Conservation (phyloP, 2,113 vertebrate genomes). For the Bothrops jararaca region DNA sequence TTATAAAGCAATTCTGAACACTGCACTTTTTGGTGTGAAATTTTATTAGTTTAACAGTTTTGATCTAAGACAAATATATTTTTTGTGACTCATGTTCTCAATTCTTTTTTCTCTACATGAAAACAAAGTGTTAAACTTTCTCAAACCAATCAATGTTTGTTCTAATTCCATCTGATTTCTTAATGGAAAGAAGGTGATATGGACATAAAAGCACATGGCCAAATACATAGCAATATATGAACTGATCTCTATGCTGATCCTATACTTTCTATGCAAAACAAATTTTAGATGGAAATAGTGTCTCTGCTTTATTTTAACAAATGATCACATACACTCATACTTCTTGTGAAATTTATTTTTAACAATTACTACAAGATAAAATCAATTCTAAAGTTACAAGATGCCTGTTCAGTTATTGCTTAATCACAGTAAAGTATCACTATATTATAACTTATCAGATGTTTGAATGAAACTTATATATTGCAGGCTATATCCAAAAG, state of each 20-base stretch:
- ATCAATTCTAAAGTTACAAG: not conserved
- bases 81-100: conserved; percentile 69
- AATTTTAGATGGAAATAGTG: conserved; percentile 6
- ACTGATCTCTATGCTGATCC: not conserved
- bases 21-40: conserved; percentile 59
- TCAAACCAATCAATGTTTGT: conserved; percentile 8
- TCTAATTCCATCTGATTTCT: conserved; percentile 30
- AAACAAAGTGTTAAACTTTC: not conserved
- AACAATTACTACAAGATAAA: not conserved
- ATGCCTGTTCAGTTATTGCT: not conserved
- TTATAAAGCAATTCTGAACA: conserved; percentile 61
- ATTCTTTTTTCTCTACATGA: conserved; percentile 21
- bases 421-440: not conserved
- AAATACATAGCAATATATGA: not conserved
- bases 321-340: not conserved
- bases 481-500: not conserved
- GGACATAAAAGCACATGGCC: not conserved
- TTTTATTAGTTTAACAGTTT: conserved; percentile 42
- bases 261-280: conserved; percentile 5
- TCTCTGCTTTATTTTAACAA: not conserved
- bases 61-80: conserved; percentile 65
- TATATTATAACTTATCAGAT: not conserved
- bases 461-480: not conserved
- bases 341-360: not conserved
- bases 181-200: conserved; percentile 17